Evolutionary conservation across 2,888 invertebrate species (phyloP).

Genomic region (Oligia fasciuncula): DNA sequence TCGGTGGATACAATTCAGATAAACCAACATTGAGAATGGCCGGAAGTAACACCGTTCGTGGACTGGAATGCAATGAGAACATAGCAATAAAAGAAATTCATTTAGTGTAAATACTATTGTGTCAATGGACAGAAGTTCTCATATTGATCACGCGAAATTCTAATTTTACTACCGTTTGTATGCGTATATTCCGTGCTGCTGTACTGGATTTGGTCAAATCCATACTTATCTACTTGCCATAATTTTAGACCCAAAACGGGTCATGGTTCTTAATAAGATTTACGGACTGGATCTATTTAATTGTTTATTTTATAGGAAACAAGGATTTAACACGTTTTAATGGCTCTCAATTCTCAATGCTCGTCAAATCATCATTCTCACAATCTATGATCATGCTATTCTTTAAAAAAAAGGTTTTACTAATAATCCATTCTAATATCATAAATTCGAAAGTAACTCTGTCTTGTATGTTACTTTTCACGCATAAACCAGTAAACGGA

Average conservation of each 20-base stretch:
- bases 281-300: not conserved
- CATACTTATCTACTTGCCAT: not conserved
- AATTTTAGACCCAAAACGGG: not conserved
- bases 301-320: not conserved
- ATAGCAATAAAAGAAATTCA: slow-evolving; percentile 72
- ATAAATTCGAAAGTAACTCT: not conserved
- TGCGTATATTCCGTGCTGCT: not conserved
- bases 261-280: not conserved
- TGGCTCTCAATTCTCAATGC: not conserved
- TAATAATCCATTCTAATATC: not conserved
- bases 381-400: not conserved
- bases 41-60: slow-evolving; percentile 70
- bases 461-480: not conserved
- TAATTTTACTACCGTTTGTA: not conserved
- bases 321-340: not conserved
- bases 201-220: not conserved
- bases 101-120: slow-evolving; percentile 72
- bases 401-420: too few relatives aligned
- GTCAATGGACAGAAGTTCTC: slow-evolving; percentile 54
- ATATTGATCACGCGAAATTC: slow-evolving; percentile 51
- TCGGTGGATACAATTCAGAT: slow-evolving; percentile 53
- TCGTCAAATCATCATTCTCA: not conserved
- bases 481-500: not conserved
- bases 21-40: slow-evolving; percentile 60
- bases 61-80: slow-evolving; percentile 78